Evolutionary conservation across 2,888 invertebrate genomes (phyloP), one percentile per base, ranked within the genome.

Genomic region (Empis stercorea): DNA sequence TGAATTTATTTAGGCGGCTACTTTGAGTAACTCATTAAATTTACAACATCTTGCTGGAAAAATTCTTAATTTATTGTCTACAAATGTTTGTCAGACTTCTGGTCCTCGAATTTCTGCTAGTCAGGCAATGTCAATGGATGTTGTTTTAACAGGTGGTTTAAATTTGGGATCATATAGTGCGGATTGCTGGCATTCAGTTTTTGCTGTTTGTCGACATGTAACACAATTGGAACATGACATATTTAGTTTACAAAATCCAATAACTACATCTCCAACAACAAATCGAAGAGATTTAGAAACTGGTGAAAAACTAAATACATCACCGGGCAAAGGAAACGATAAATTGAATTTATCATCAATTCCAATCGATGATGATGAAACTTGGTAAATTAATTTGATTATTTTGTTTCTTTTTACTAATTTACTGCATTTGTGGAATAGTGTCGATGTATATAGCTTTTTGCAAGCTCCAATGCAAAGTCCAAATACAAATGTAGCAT

Each of bases 111-210:
- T 92, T 51, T 78, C 89, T 40, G 84, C 89, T 30, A 87, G 92
- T 0, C 94, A 95, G 61, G 89, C 92, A 0, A 72, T 95, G 52
- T 93, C 92, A 37, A 79, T 96, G 72, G 94, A 96, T 64, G 87
- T 95, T 15, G 76, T 96, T 20, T 76, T 96, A 48, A 83, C 81
- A 46, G 78, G 84, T 50, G 93, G 94, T 2, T 72, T 96, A 44
- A 93, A 94, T 61, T 75, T 94, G 9, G 94, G 92, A 5, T 89
- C 92, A 36, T 92, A 93, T 61, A 88, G 93, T 23, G 78, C 88
- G 15, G 88, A 91, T 54, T 95, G 95, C 60, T 96, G 96, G 96
- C 86, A 87, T 52, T 93, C 96, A 62, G 88, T 96, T 50, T 92
- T 97, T 63, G 82, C 86, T 59, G 93, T 93, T 16, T 93, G 93